Base-by-base conservation (phyloP, 2,797 vertebrate species). In the Chrysocyon brachyurus region DNA sequence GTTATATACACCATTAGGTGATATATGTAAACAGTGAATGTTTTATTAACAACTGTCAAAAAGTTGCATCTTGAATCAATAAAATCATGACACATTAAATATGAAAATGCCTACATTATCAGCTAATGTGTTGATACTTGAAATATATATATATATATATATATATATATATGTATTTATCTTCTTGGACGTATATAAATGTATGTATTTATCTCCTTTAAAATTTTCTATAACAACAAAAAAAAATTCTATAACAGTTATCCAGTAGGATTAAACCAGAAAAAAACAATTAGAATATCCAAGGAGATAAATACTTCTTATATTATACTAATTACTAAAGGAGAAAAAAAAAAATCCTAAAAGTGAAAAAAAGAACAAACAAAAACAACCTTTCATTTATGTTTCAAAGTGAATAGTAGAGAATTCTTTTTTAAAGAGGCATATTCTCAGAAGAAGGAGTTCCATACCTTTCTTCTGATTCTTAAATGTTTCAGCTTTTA, bases 81-180 rank as follows among this genome's bases (percentile, higher is more conserved):
- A 73, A 87, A 87, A 72, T 72, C 11, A 92, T 68, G 15, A 36
- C 11, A 82, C 5, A 90, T 82, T 98, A 97, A 33, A 7, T 96
- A 92, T 91, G 19, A 97, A 95, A 89, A 79, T 91, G 14, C 26
- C 59, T 90, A 66, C 4, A 87, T 97, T 97, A 88, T 63, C 15
- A 97, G 89, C 92, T 96, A 96, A 87, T 63, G 88, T 40, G 81
- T 57, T 94, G 70, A 75, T 46, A 73, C 87, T 94, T 90, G n/a
- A 83, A 95, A 93, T 26, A 73, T 56, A 54, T 33, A 91, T 98
- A 28, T 40, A 87, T 97, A 26, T 59, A 12, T 81, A 17, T 73
- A 9, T 56, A 17, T 56, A 17, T 56, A 6, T 70, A 12, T 61
- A 22, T 36, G 36, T 59, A 57, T 57, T 2, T 61, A 70, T 68